phyloP scores from a whole-genome alignment of 2,888 invertebrate species.

The Pharmacophagus antenor region DNA sequence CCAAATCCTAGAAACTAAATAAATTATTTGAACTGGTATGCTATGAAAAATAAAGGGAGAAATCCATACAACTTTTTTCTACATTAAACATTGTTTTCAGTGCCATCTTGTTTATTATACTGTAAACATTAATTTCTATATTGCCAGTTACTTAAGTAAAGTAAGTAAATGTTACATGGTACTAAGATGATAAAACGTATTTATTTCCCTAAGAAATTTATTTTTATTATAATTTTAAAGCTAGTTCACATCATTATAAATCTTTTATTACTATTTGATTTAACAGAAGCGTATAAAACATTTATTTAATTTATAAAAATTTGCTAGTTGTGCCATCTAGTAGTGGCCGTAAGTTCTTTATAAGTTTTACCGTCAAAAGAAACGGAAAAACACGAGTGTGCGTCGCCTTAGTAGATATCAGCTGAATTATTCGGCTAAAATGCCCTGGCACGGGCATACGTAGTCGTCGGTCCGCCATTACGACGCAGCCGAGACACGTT shows the following conservation, averaged over 20 bases:
- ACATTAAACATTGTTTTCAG: background rate
- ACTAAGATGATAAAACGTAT: background rate
- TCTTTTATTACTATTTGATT: background rate
- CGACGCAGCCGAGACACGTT: constrained; percentile 82
- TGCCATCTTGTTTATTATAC: background rate
- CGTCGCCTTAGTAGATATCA: constrained; percentile 80
- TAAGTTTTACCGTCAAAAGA: constrained; percentile 72
- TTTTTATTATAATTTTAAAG: background rate
- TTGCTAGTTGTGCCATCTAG: constrained; percentile 52
- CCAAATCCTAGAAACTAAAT: background rate
- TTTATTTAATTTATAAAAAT: background rate
- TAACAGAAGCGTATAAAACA: background rate
- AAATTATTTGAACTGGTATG: constrained; percentile 11
- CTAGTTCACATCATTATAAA: background rate
- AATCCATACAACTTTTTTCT: background rate
- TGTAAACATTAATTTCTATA: background rate
- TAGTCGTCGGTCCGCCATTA: constrained; percentile 82
- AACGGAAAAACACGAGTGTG: constrained; percentile 81
- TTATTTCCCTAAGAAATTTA: background rate
- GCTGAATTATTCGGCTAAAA: constrained; percentile 82
- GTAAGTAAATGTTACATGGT: constrained; percentile 9
- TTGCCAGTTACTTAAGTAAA: constrained; percentile 9
- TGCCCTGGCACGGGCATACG: constrained; percentile 82
- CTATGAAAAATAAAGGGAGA: constrained; percentile 1
- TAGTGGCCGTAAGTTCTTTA: constrained; percentile 41